phyloP scores from a whole-genome alignment of 1,140 invertebrate species.

The Drosophila saltans region DNA sequence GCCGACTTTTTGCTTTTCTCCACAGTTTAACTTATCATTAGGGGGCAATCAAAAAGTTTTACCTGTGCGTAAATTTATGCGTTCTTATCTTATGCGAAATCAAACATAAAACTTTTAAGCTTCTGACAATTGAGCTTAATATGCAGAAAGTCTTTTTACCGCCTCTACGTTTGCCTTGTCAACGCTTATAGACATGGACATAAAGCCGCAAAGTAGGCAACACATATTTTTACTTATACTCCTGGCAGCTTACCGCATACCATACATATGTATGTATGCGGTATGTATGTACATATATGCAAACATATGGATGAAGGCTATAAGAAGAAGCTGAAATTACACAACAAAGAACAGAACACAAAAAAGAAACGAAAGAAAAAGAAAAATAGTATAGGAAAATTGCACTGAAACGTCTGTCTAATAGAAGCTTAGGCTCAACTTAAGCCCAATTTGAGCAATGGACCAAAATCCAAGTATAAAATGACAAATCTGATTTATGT shows the following conservation, averaged over 20 bases:
- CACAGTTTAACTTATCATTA: constrained; percentile 72
- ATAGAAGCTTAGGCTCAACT: constrained; percentile 49
- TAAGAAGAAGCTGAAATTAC: not conserved
- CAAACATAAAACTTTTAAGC: constrained; percentile 79
- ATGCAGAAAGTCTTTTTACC: constrained; percentile 42
- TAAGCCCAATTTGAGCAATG: constrained; percentile 40
- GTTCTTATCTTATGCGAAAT: constrained; percentile 71
- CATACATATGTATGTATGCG: constrained; percentile 15
- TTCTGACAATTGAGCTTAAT: constrained; percentile 74
- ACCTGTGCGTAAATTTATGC: constrained; percentile 73
- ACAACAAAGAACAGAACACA: constrained; percentile 12
- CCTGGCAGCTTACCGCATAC: constrained; percentile 43
- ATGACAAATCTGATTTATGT: constrained; percentile 80
- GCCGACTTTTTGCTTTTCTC: constrained; percentile 30
- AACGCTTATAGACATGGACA: constrained; percentile 16
- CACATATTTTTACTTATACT: constrained; percentile 41
- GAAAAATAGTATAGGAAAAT: constrained; percentile 10
- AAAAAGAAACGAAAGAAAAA: constrained; percentile 25
- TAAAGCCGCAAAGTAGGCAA: constrained; percentile 36
- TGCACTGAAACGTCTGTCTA: constrained; percentile 40
- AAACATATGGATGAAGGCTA: too few species aligned
- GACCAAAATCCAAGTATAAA: constrained; percentile 36
- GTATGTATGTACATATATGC: not conserved
- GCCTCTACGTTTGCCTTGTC: constrained; percentile 3
- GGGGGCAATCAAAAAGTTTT: constrained; percentile 72